A percentile compares a stretch with the other conserved stretches of the same genome.
Evolutionary conservation across 2,113 vertebrate genomes (phyloP).

Genomic region (Myxocyprinus asiaticus): DNA sequence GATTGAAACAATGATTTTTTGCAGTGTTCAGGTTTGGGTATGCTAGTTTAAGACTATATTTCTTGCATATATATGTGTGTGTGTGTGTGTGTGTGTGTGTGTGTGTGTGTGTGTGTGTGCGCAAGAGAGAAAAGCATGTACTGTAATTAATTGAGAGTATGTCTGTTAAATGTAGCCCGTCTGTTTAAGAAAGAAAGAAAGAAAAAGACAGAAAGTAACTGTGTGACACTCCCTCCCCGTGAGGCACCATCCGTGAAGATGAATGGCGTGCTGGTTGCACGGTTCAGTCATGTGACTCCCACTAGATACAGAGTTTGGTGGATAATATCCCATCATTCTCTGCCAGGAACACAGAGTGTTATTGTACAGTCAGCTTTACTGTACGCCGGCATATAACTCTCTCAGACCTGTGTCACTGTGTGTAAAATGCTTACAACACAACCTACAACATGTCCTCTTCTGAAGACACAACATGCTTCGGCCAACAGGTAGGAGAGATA

Average conservation of each 20-base stretch:
- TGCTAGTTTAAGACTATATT: too few species aligned
- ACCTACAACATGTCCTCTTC: conserved; percentile 11
- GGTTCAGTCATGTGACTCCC: conserved; percentile 70
- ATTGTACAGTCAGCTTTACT: conserved; percentile 20
- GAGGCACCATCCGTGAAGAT: conserved; percentile 48
- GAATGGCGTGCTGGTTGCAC: conserved; percentile 65
- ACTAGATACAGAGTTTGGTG: conserved; percentile 60
- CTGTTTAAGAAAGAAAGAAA: too few species aligned
- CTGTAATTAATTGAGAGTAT: too few species aligned
- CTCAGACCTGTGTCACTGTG: not conserved
- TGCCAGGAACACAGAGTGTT: conserved; percentile 4
- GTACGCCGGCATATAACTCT: not conserved
- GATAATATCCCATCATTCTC: conserved; percentile 65
- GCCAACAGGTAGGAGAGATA: conserved; percentile 7
- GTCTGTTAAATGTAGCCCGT: too few species aligned
- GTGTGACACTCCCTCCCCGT: not conserved
- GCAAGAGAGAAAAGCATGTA: too few species aligned
- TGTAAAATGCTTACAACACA: conserved; percentile 28
- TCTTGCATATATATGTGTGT: too few species aligned
- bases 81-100: conserved; percentile 24
- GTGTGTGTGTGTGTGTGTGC: too few species aligned
- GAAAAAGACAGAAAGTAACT: too few species aligned
- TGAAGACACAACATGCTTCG: not conserved
- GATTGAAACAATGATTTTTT: too few species aligned
- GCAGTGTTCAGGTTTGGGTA: too few species aligned